A percentile compares a stretch with the other conserved stretches of the same genome.
Evolutionary conservation across 2,888 invertebrate genomes (phyloP).

Genomic region (Myopa testacea): DNA sequence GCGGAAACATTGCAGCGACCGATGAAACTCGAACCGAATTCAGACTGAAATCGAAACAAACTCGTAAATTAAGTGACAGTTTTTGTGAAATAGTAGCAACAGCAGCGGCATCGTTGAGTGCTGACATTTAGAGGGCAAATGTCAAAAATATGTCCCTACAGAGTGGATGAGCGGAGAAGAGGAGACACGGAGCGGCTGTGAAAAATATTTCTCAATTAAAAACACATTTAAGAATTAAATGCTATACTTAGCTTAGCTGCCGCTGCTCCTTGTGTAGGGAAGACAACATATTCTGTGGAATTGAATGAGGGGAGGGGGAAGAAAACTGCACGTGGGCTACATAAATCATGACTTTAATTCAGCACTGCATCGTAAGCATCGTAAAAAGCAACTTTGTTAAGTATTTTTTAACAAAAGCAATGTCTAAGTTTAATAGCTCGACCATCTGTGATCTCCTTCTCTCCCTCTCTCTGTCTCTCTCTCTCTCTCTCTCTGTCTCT

Average conservation of each 20-base stretch:
- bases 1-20: neutral
- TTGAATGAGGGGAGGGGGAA: neutral
- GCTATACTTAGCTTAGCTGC: neutral
- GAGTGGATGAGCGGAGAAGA: neutral
- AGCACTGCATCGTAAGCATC: neutral
- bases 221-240: constrained; percentile 43
- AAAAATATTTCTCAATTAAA: constrained; percentile 42
- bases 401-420: neutral
- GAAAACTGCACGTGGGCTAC: constrained; percentile 24
- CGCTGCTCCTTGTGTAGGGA: neutral
- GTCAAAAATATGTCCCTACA: constrained; percentile 26
- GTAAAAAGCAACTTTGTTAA: neutral
- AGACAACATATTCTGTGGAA: neutral
- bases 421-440: neutral
- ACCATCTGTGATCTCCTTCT: too few relatives aligned
- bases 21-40: constrained; percentile 18
- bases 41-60: constrained; percentile 29
- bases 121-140: constrained; percentile 28
- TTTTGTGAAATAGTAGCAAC: constrained; percentile 14
- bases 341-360: constrained; percentile 21
- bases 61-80: constrained; percentile 34
- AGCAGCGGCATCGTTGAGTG: constrained; percentile 15
- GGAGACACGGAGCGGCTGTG: neutral
- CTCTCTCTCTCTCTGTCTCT: too few relatives aligned
- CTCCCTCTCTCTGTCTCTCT: too few relatives aligned